Percentiles rank a stretch among this genome's conserved stretches.
phyloP scores from a whole-genome alignment of 2,888 invertebrate genomes.

The Rhagophthalmus giganteus region DNA sequence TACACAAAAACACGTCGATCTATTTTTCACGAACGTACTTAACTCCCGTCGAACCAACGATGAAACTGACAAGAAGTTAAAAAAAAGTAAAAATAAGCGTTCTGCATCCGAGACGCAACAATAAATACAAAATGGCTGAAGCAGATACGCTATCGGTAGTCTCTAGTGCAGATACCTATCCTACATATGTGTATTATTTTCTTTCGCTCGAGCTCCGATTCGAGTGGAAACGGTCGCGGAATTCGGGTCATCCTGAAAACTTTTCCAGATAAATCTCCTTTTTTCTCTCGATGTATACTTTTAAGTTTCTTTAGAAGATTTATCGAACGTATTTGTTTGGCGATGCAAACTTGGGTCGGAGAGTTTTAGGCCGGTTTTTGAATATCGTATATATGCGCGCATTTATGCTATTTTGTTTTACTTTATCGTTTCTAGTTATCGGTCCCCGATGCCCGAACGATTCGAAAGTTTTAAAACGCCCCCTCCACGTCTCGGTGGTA shows the following conservation, averaged over 20 bases:
- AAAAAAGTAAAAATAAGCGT: no score
- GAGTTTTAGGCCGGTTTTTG: slow-evolving; percentile 7
- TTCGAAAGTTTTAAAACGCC: not conserved
- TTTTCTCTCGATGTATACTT: slow-evolving; percentile 18
- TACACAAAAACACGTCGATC: no score
- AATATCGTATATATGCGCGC: slow-evolving; percentile 7
- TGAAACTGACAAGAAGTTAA: no score
- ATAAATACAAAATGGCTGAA: slow-evolving; percentile 25
- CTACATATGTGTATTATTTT: slow-evolving; percentile 23
- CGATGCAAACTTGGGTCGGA: slow-evolving; percentile 13
- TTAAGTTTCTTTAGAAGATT: slow-evolving; percentile 20
- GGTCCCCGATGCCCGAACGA: not conserved
- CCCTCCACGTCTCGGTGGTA: not conserved
- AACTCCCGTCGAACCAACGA: no score
- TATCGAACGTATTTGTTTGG: slow-evolving; percentile 14
- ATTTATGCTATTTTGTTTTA: slow-evolving; percentile 6
- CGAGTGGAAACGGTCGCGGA: slow-evolving; percentile 27
- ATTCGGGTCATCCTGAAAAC: slow-evolving; percentile 28
- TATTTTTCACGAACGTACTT: no score
- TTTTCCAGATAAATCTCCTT: slow-evolving; percentile 31
- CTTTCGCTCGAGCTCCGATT: slow-evolving; percentile 27
- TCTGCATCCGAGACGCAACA: no score
- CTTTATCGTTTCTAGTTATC: slow-evolving; percentile 1
- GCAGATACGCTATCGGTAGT: slow-evolving; percentile 22
- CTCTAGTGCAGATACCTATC: slow-evolving; percentile 25